Evolutionary conservation across 2,113 vertebrate genomes (phyloP).

Genomic region (Jaculus jaculus): DNA sequence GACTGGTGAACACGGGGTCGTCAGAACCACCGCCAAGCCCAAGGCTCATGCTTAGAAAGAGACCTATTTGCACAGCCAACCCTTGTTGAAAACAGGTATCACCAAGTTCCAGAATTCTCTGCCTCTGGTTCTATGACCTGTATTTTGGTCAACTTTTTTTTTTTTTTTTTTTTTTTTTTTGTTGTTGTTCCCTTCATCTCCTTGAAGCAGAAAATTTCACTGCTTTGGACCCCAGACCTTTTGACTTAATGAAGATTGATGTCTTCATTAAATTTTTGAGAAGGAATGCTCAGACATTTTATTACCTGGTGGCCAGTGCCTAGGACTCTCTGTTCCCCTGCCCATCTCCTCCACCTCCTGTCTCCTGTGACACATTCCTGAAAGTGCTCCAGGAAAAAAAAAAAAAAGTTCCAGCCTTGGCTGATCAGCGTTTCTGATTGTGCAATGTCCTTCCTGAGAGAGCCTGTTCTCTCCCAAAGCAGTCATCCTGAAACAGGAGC

Average conservation of each 20-base stretch:
- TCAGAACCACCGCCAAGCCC: background rate
- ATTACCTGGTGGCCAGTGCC: conserved; percentile 71
- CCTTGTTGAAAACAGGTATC: conserved; percentile 70
- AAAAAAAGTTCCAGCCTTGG: conserved; percentile 61
- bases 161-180: too few species aligned
- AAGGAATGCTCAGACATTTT: conserved; percentile 60
- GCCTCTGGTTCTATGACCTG: background rate
- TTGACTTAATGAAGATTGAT: conserved; percentile 69
- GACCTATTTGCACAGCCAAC: conserved; percentile 45
- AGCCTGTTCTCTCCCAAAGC: conserved; percentile 47
- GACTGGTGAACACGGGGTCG: background rate
- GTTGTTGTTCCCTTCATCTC: background rate
- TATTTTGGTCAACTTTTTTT: conserved; percentile 57
- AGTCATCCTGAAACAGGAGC: conserved; percentile 34
- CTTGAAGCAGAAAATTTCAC: conserved; percentile 55
- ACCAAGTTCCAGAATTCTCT: conserved; percentile 49
- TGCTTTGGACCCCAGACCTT: conserved; percentile 7
- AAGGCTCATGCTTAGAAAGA: background rate
- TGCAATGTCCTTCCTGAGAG: conserved; percentile 77
- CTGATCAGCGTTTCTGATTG: conserved; percentile 65
- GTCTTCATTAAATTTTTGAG: conserved; percentile 60
- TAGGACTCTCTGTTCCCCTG: conserved; percentile 69
- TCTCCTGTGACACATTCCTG: conserved; percentile 79
- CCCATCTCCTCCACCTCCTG: conserved; percentile 63
- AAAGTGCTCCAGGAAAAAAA: conserved; percentile 77